Evolutionary conservation across 2,888 invertebrate species (phyloP).

Genomic region (Drosophila rellima): DNA sequence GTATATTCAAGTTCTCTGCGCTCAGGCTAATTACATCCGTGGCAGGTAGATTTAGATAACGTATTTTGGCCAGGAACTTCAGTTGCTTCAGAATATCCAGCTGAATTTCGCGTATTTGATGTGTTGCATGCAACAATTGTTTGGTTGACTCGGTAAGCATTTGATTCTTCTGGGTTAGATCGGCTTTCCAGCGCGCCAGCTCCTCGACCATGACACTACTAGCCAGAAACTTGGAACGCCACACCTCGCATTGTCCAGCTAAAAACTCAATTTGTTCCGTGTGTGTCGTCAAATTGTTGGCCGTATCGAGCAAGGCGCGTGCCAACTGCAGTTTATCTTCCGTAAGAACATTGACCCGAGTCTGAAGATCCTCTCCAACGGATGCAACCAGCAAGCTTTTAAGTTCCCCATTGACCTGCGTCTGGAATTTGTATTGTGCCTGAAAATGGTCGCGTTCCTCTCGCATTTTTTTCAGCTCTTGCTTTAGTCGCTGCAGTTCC

Average conservation of each 20-base stretch:
- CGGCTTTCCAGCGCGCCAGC: conserved; percentile 94
- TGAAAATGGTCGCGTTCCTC: conserved; percentile 91
- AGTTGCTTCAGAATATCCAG: conserved; percentile 84
- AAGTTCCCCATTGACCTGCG: conserved; percentile 95
- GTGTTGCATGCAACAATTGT: conserved; percentile 79
- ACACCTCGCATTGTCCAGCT: conserved; percentile 97
- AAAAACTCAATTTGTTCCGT: conserved; percentile 97
- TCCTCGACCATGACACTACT: conserved; percentile 98
- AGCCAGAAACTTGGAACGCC: conserved; percentile 98
- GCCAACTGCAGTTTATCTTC: conserved; percentile 96
- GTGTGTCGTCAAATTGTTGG: conserved; percentile 94
- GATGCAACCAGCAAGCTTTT: conserved; percentile 97
- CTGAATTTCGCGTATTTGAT: conserved; percentile 85
- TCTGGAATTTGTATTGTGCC: conserved; percentile 94
- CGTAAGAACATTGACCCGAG: conserved; percentile 94
- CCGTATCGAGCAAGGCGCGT: conserved; percentile 93
- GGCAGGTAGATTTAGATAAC: conserved; percentile 83
- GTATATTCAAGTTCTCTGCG: conserved; percentile 84
- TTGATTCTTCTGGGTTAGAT: conserved; percentile 88
- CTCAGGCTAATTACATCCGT: conserved; percentile 84
- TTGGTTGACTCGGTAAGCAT: conserved; percentile 84
- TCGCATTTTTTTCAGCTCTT: conserved; percentile 86
- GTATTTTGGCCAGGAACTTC: conserved; percentile 84
- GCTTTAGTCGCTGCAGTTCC: conserved; percentile 58
- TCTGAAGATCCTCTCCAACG: conserved; percentile 97